Base-by-base conservation (phyloP, 2,888 invertebrate species). In the Agrotis puta region DNA sequence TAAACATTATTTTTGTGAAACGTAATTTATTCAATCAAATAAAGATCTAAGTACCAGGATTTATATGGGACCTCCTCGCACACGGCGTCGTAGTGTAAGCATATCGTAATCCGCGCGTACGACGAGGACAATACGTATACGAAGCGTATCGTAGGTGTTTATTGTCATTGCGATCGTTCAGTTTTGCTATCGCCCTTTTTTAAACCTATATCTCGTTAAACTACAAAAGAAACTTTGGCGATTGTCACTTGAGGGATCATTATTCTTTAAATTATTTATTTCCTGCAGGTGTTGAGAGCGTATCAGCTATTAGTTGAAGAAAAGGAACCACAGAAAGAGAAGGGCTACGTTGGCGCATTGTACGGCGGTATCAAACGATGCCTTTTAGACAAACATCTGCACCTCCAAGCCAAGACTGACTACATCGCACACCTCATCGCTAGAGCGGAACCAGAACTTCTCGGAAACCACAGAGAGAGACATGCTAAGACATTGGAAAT, bases 401-500 rank as follows among this genome's bases (percentile, higher is more conserved):
- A 99, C 94, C 96, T 99, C 86, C 97, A 98, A 92, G 97, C 98
- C 58, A 98, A 98, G 94, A 98, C 98, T 86, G 98, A 98, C 87
- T 99, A 98, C 92, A 98, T 99, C 85, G 98, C 98, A 85, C 97
- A 98, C 84, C 97, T 99, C 65, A 98, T 99, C 88, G 97, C 98
- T 66, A 97, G 98, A 86, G 99, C 99, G 24, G 99, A 99, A 93
- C 99, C 99, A 13, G 99, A 99, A 93, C 96, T 99, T 59, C 97
- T 98, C 82, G 99, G 98, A 45, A 98, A 98, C 90, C 97, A 98
- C 84, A 97, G 99, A 77, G 99, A 99, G 92, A 97, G 99, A 70
- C 99, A 99, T 92, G 99, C 99, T 11, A 99, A 99, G 95, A 99
- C 99, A n/a, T 94, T 99, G 86, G 99, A 99, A 96, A 98, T 99